phyloP scores from a whole-genome alignment of 2,113 vertebrate species.

The Egretta garzetta region DNA sequence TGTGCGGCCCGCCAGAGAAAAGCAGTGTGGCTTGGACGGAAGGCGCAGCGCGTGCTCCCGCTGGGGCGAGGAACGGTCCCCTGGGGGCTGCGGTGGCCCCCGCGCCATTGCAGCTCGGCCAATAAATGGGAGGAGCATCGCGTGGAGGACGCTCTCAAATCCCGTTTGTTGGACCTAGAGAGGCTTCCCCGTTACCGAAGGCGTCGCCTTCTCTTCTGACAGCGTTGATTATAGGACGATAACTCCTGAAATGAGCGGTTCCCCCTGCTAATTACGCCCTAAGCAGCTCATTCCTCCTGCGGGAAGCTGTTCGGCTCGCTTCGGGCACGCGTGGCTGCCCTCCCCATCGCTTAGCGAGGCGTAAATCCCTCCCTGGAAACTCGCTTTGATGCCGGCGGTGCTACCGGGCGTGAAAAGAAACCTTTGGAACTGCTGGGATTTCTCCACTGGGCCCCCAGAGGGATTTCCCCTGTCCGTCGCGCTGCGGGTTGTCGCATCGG shows the following conservation, averaged over 20 bases:
- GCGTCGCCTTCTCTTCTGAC: neutral
- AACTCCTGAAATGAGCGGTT: neutral
- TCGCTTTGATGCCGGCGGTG: rapidly evolving
- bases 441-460: neutral
- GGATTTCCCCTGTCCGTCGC: neutral
- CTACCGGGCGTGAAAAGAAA: neutral
- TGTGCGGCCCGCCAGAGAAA: rapidly evolving
- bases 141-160: neutral
- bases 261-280: neutral
- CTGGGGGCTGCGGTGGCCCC: rapidly evolving
- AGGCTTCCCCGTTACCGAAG: neutral
- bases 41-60: rapidly evolving
- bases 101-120: rapidly evolving
- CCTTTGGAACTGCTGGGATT: rapidly evolving
- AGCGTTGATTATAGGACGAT: neutral
- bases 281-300: neutral
- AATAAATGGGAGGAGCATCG: neutral
- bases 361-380: too few relatives aligned
- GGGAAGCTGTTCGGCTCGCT: neutral
- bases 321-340: neutral
- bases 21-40: rapidly evolving
- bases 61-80: rapidly evolving
- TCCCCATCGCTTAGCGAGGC: neutral
- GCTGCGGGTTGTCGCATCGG: rapidly evolving
- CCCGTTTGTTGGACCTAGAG: neutral